These are phyloP conservation scores for Lepidostoma basale DNA, from an alignment of 1,140 invertebrate genomes.

Conservation along the genomic window DNA sequence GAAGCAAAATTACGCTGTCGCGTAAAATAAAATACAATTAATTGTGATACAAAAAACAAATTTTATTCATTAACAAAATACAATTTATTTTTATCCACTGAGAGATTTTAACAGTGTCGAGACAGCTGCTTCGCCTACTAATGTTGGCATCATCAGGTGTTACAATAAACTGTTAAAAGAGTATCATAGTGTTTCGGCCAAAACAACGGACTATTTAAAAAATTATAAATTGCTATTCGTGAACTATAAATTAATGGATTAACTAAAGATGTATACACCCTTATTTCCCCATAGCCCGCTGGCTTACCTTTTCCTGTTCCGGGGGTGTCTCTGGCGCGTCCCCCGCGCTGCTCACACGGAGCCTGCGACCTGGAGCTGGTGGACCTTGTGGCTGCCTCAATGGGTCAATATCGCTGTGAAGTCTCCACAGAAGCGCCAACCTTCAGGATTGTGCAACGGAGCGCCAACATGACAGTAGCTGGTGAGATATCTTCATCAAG, in stretches of 20 bases:
- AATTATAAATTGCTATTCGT: no score
- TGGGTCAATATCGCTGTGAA: conserved; percentile 51
- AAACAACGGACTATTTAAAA: no score
- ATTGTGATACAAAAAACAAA: no score
- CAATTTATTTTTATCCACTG: no score
- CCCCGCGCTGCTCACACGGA: conserved; percentile 23
- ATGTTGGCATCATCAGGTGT: no score
- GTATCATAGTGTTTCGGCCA: no score
- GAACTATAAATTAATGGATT: background rate
- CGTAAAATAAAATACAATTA: no score
- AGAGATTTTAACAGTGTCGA: no score
- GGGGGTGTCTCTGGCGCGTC: conserved; percentile 21
- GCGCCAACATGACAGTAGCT: conserved; percentile 38
- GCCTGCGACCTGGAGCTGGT: conserved; percentile 40
- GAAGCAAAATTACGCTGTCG: no score
- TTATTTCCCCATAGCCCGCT: conserved; percentile 22
- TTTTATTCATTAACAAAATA: no score
- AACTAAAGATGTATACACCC: background rate
- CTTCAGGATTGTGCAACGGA: conserved; percentile 41
- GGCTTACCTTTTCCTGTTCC: conserved; percentile 32
- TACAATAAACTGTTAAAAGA: no score
- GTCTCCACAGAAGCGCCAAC: conserved; percentile 52
- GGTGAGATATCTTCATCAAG: conserved; percentile 17
- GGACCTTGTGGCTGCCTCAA: conserved; percentile 10
- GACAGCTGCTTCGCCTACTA: no score